phyloP scores from a whole-genome alignment of 2,113 vertebrate species.

The Noctilio leporinus region DNA sequence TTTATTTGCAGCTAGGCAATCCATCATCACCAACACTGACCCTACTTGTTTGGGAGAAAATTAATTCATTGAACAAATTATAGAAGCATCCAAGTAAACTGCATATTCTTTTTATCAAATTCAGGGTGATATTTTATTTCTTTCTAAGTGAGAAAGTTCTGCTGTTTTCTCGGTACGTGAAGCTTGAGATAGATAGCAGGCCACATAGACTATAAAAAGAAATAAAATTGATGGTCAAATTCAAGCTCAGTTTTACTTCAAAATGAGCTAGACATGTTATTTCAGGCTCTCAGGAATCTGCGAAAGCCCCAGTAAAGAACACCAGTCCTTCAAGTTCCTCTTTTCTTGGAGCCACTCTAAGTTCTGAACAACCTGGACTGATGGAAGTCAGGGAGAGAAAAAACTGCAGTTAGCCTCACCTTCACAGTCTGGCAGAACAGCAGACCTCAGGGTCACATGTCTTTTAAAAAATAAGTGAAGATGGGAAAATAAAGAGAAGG shows the following conservation, averaged over 20 bases:
- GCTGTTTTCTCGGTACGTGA: neutral
- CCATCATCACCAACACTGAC: neutral
- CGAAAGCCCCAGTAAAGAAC: neutral
- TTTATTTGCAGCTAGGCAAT: neutral
- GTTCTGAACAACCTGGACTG: neutral
- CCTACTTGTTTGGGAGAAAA: neutral
- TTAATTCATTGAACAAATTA: neutral
- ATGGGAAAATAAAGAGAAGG: neutral
- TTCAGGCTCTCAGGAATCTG: neutral
- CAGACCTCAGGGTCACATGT: neutral
- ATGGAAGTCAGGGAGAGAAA: neutral
- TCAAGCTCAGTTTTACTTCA: neutral
- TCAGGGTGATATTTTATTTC: neutral
- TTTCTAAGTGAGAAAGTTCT: neutral
- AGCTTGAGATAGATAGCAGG: neutral
- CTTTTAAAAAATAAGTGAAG: neutral
- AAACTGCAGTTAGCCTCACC: neutral
- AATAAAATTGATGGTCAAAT: neutral
- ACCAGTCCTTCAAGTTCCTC: rapidly evolving
- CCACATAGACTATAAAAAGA: neutral
- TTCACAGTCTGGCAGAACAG: neutral
- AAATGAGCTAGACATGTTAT: neutral
- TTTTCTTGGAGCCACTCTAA: neutral
- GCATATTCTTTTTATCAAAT: neutral
- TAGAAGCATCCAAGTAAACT: neutral